Base-by-base conservation (phyloP, 2,797 vertebrate genomes). In the Cirrhinus mrigala region DNA sequence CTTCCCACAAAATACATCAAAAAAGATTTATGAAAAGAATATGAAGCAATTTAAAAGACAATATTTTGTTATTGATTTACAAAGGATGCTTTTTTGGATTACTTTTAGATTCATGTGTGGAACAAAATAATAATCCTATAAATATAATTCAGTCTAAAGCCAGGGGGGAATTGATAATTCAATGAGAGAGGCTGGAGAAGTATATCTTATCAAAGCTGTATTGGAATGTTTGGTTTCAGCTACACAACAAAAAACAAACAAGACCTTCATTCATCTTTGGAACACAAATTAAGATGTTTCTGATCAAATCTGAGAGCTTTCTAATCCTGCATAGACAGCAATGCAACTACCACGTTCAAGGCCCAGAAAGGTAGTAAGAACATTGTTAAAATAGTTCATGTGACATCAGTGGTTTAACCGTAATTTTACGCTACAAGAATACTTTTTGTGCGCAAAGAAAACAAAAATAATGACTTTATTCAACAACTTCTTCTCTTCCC, bases 1-100 rank as follows among this genome's bases (percentile, higher is more conserved):
- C 33, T 88, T 56, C 68, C 29, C 37, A 64, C 79, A 74, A 70
- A 90, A 86, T 86, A 76, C 76, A 74, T 87, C 29, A 78, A 87
- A 69, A 69, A 64, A 18, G n/a, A 84, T 82, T 87, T 83, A 82
- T 44, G 56, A 75, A 84, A 82, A 52, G 27, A 75, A 68, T 66
- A 24, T 5, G 52, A 81, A 64, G 52, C 69, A 48, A 81, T 85
- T 83, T 87, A 73, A 81, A 79, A 69, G 20, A 50, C 44, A n/a
- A 79, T 52, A 73, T 54, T 78, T 60, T 78, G 64, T 46, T 79
- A 85, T 62, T 71, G 14, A 40, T 71, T 85, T 62, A 60, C 48
- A 48, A 75, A 75, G 1, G 62, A 3, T 20, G 37, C 60, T 22
- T 60, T 70, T 78, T 50, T 33, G 22, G 20, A 79, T 48, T 15